phyloP scores from a whole-genome alignment of 2,888 invertebrate genomes.

The Phyllotreta cruciferae region DNA sequence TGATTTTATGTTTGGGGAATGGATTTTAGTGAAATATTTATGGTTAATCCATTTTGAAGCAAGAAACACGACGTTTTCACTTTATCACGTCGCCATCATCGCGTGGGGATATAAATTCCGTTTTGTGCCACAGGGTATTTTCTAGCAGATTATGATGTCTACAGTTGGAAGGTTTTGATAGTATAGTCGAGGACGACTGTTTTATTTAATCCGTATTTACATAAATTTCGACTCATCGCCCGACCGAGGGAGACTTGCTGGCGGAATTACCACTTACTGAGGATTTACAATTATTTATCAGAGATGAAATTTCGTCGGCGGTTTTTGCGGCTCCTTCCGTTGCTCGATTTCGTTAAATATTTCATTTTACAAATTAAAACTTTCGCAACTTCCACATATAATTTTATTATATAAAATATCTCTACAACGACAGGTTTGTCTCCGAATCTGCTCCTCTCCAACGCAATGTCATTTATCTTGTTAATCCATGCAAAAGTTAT shows the following conservation, averaged over 20 bases:
- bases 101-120: neutral
- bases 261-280: slow-evolving; percentile 41
- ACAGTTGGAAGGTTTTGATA: slow-evolving; percentile 51
- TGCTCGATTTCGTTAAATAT: no score
- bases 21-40: no score
- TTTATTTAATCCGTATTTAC: slow-evolving; percentile 56
- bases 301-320: slow-evolving; percentile 22
- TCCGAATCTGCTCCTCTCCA: slow-evolving; percentile 20
- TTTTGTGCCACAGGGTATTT: slow-evolving; percentile 39
- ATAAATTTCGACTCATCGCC: slow-evolving; percentile 51
- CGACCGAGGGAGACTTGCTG: slow-evolving; percentile 41
- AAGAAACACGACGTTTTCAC: no score
- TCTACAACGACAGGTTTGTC: slow-evolving; percentile 7
- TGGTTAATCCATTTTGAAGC: no score
- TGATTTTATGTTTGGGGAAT: no score
- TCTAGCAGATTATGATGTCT: slow-evolving; percentile 50
- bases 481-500: slow-evolving; percentile 61
- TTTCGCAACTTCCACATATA: neutral
- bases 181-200: slow-evolving; percentile 46
- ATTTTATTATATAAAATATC: no score
- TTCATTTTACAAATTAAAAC: neutral
- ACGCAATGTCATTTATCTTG: slow-evolving; percentile 60
- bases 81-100: neutral
- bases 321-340: slow-evolving; percentile 19
- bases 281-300: slow-evolving; percentile 39